Conservation (phyloP, 2,888 invertebrate genomes). For the Dexiosoma caninum region DNA sequence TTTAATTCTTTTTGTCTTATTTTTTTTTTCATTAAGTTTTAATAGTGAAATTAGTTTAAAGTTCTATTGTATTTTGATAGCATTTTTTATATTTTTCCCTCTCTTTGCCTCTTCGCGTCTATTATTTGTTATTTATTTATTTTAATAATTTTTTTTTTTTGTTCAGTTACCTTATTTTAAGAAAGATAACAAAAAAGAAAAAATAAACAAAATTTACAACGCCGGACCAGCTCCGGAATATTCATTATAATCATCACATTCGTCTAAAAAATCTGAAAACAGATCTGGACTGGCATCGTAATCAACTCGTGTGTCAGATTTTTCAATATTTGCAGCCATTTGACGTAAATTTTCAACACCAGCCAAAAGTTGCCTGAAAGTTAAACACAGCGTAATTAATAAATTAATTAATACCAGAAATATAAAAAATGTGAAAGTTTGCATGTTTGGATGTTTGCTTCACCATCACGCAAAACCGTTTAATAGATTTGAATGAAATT, state of each 20-base stretch:
- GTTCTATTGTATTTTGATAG: conserved; percentile 46
- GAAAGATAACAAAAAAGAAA: conserved; percentile 41
- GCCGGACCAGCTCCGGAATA: conserved; percentile 70
- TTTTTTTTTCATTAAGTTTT: conserved; percentile 38
- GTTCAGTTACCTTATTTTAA: conserved; percentile 43
- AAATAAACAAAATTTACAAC: conserved; percentile 68
- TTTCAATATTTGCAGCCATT: conserved; percentile 82
- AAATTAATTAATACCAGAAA: too few species aligned
- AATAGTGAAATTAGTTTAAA: conserved; percentile 53
- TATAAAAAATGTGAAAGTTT: too few species aligned
- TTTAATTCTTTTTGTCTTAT: too few species aligned
- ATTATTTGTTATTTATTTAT: conserved; percentile 30
- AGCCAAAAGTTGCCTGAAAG: conserved; percentile 81
- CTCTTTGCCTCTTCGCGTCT: conserved; percentile 31
- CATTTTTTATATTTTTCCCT: conserved; percentile 55
- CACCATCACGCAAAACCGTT: too few species aligned
- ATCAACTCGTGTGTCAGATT: conserved; percentile 76
- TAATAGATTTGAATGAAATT: too few species aligned
- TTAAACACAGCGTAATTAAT: not conserved
- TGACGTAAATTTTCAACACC: conserved; percentile 84
- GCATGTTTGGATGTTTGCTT: too few species aligned
- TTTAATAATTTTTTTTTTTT: conserved; percentile 37
- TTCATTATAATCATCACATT: conserved; percentile 71
- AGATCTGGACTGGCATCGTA: conserved; percentile 71
- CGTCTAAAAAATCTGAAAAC: conserved; percentile 71